Evolutionary conservation across 2,113 vertebrate genomes (phyloP).

Genomic region (Paraplagusia blochii): DNA sequence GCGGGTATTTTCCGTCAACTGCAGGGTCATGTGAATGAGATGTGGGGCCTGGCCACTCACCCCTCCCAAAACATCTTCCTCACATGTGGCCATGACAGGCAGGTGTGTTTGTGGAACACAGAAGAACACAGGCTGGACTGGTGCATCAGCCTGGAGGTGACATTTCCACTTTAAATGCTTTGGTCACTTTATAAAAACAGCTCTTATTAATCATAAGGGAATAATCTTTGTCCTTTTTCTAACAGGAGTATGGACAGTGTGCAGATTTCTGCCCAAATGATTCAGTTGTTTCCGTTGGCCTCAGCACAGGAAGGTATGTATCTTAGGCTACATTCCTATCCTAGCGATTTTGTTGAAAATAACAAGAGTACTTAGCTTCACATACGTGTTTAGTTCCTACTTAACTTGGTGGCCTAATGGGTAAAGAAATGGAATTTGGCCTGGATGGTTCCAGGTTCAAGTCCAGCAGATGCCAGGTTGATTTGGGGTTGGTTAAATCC

Average conservation of each 20-base stretch:
- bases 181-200: neutral
- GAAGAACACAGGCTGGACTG: slow-evolving; percentile 83
- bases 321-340: neutral
- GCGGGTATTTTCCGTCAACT: neutral
- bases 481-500: no score
- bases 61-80: slow-evolving; percentile 83
- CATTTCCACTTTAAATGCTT: neutral
- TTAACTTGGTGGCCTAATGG: no score
- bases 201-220: neutral
- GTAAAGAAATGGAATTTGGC: no score
- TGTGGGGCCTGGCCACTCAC: slow-evolving; percentile 90
- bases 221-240: slow-evolving; percentile 10
- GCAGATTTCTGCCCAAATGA: slow-evolving; percentile 88
- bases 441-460: no score
- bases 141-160: slow-evolving; percentile 84
- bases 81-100: slow-evolving; percentile 86
- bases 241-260: slow-evolving; percentile 87
- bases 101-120: slow-evolving; percentile 87
- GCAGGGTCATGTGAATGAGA: slow-evolving; percentile 88
- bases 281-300: slow-evolving; percentile 83
- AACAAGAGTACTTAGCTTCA: no score
- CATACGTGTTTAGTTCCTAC: no score
- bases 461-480: no score
- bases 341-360: no score
- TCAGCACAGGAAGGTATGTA: slow-evolving; percentile 83